A percentile compares a stretch with the other conserved stretches of the same genome.
These are phyloP conservation scores for Sorex fumeus DNA, from an alignment of 2,113 vertebrate genomes.

Conservation along the genomic window DNA sequence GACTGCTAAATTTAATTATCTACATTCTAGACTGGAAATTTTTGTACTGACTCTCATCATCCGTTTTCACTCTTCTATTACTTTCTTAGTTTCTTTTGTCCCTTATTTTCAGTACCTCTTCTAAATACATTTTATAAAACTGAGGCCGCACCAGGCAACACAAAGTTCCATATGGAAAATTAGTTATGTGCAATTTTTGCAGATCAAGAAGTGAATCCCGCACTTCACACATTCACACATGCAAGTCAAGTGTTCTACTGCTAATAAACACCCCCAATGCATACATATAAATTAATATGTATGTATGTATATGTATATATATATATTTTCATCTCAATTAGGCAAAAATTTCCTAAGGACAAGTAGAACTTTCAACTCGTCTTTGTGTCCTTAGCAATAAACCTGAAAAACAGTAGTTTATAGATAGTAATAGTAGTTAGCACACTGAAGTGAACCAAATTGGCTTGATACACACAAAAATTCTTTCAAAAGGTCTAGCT, in stretches of 20 bases:
- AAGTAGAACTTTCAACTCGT: conserved; percentile 14
- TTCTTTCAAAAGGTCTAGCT: conserved; percentile 24
- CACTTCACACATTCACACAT: too few relatives aligned
- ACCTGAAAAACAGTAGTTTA: not conserved
- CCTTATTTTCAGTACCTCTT: not conserved
- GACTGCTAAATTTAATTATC: not conserved
- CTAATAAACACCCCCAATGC: too few relatives aligned
- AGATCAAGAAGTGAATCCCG: too few relatives aligned
- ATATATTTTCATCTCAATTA: not conserved
- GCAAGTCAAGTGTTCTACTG: too few relatives aligned
- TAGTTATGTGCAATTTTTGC: too few relatives aligned
- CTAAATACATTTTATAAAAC: conserved; percentile 35
- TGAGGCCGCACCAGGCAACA: not conserved
- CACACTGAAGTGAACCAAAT: conserved; percentile 14
- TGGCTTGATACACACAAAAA: conserved; percentile 22
- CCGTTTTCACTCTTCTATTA: conserved; percentile 25
- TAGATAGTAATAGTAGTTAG: not conserved
- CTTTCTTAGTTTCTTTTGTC: not conserved
- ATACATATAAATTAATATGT: too few relatives aligned
- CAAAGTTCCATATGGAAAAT: not conserved
- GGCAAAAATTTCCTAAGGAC: conserved; percentile 20
- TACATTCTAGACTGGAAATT: not conserved
- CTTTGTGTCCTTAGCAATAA: conserved; percentile 34
- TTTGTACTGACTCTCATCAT: not conserved
- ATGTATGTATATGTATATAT: too few relatives aligned